Conservation (phyloP, 2,797 vertebrate genomes). For the Sebastes vulpes region DNA sequence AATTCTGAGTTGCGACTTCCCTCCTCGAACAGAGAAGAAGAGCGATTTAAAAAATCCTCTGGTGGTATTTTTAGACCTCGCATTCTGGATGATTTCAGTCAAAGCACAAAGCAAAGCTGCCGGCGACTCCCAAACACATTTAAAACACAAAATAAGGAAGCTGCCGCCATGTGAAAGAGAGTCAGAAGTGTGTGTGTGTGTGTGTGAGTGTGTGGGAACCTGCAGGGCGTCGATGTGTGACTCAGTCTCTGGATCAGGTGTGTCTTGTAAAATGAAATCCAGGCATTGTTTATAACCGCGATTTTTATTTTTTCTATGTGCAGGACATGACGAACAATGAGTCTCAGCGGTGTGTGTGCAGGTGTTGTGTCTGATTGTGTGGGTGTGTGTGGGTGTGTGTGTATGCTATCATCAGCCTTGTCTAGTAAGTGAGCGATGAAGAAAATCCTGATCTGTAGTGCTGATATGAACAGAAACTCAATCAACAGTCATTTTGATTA, state of each 20-base stretch:
- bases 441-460: neutral
- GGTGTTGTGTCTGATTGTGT: constrained; percentile 6
- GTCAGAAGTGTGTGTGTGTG: neutral
- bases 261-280: constrained; percentile 32
- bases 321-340: constrained; percentile 36
- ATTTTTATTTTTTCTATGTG: constrained; percentile 13
- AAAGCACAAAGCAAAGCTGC: neutral
- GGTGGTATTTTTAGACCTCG: constrained; percentile 32
- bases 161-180: neutral
- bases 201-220: constrained; percentile 10
- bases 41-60: neutral
- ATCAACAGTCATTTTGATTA: neutral
- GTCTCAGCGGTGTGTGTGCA: constrained; percentile 19
- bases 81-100: constrained; percentile 10
- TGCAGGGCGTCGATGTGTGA: constrained; percentile 31
- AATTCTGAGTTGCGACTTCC: constrained; percentile 55
- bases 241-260: constrained; percentile 62
- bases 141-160: neutral
- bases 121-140: neutral
- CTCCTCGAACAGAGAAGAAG: constrained; percentile 5
- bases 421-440: neutral
- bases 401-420: neutral
- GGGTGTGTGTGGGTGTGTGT: neutral
- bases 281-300: constrained; percentile 5
- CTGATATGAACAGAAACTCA: neutral